Conservation (phyloP, 2,888 invertebrate genomes). For the Drosophila phalerata region DNA sequence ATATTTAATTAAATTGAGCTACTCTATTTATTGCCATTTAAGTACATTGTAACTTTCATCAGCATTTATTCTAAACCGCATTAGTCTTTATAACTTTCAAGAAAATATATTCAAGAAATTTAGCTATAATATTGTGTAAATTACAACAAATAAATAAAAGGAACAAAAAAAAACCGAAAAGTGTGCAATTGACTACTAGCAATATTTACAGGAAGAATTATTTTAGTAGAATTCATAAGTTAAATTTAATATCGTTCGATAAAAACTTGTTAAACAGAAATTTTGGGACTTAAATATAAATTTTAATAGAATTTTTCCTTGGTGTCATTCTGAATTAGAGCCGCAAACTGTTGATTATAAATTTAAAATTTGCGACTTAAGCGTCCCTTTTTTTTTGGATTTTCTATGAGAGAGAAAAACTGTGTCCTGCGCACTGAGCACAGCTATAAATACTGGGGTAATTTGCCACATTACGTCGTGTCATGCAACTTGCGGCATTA, state of each 20-base stretch:
- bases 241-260: too few species aligned
- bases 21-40: slow-evolving; percentile 70
- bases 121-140: slow-evolving; percentile 9
- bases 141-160: slow-evolving; percentile 24
- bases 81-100: slow-evolving; percentile 20
- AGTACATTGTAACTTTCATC: slow-evolving; percentile 51
- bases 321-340: too few species aligned
- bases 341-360: too few species aligned
- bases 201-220: too few species aligned
- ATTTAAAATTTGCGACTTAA: not conserved
- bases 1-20: slow-evolving; percentile 71
- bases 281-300: too few species aligned
- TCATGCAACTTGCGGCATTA: slow-evolving; percentile 10
- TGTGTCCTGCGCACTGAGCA: slow-evolving; percentile 57
- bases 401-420: slow-evolving; percentile 1
- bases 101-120: slow-evolving; percentile 1
- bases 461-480: slow-evolving; percentile 1
- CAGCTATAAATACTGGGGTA: slow-evolving; percentile 14
- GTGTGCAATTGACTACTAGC: too few species aligned
- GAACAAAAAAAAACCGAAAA: too few species aligned
- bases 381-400: not conserved
- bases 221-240: too few species aligned
- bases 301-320: too few species aligned
- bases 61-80: slow-evolving; percentile 30
- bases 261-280: too few species aligned